Evolutionary conservation across 1,140 invertebrate species (phyloP).

Genomic region (Philaenus spumarius): DNA sequence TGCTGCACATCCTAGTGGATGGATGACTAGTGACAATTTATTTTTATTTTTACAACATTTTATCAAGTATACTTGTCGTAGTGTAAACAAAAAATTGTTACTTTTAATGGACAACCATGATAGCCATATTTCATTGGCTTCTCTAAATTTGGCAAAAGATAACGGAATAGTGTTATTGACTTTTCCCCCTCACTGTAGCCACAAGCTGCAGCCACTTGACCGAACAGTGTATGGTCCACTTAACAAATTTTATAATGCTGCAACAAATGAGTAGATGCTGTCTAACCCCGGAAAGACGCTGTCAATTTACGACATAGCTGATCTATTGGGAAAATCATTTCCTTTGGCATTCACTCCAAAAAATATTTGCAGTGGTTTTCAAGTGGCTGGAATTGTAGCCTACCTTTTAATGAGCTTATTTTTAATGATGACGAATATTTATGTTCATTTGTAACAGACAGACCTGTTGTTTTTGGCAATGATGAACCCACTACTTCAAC

Average conservation of each 20-base stretch:
- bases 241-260: slow-evolving; percentile 17
- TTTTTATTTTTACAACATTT: slow-evolving; percentile 17
- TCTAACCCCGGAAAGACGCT: slow-evolving; percentile 1
- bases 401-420: too few species aligned
- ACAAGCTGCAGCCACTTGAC: slow-evolving; percentile 39
- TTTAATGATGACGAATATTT: too few species aligned
- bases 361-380: slow-evolving; percentile 34
- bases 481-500: slow-evolving; percentile 33
- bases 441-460: too few species aligned
- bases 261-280: slow-evolving; percentile 7
- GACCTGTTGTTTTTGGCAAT: slow-evolving; percentile 33
- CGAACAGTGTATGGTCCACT: slow-evolving; percentile 15
- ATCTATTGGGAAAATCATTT: slow-evolving; percentile 11
- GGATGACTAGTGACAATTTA: slow-evolving; percentile 39
- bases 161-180: slow-evolving; percentile 32
- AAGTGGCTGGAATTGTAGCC: too few species aligned
- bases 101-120: slow-evolving; percentile 37
- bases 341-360: too few species aligned
- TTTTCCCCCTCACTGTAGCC: slow-evolving; percentile 11
- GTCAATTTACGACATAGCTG: slow-evolving; percentile 8
- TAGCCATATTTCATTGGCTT: slow-evolving; percentile 31
- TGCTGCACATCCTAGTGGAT: slow-evolving; percentile 36
- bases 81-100: slow-evolving; percentile 36
- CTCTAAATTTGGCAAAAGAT: slow-evolving; percentile 25
- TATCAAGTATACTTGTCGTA: too few species aligned